phyloP scores from a whole-genome alignment of 2,888 invertebrate species.

The Mycalesis mineus region DNA sequence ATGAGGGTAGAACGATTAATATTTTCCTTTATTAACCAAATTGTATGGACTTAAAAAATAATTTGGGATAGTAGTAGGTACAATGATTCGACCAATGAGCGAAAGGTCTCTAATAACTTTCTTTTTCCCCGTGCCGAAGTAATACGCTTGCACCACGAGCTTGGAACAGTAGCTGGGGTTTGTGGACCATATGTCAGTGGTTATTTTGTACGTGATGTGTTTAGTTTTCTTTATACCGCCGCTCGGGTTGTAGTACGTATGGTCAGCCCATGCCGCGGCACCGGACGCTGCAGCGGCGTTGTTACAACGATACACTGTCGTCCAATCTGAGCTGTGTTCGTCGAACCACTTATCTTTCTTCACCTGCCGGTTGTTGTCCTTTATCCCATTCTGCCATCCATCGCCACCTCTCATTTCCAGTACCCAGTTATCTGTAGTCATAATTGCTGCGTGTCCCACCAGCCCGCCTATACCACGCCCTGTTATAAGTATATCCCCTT shows the following conservation, averaged over 20 bases:
- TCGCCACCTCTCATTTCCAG: conserved; percentile 51
- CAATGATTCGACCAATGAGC: conserved; percentile 35
- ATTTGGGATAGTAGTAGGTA: conserved; percentile 44
- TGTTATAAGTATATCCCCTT: conserved; percentile 50
- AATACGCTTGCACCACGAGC: conserved; percentile 51
- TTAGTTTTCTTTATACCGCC: conserved; percentile 44
- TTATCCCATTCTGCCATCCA: conserved; percentile 41
- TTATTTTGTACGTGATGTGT: conserved; percentile 46
- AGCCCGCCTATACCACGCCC: conserved; percentile 42
- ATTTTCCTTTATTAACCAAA: conserved; percentile 46
- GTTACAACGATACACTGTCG: conserved; percentile 48
- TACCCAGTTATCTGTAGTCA: conserved; percentile 50
- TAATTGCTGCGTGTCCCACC: conserved; percentile 52
- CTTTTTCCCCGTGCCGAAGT: conserved; percentile 45
- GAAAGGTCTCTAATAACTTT: conserved; percentile 41
- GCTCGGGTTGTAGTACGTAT: conserved; percentile 43
- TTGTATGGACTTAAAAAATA: conserved; percentile 47
- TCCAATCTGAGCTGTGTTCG: conserved; percentile 46
- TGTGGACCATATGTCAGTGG: conserved; percentile 37
- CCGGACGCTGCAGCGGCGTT: conserved; percentile 37
- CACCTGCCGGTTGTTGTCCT: conserved; percentile 48
- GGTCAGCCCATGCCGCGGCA: conserved; percentile 51
- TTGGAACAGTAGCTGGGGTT: conserved; percentile 57
- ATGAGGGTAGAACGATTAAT: conserved; percentile 26
- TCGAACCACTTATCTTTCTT: conserved; percentile 49